A percentile compares a stretch with the other conserved stretches of the same genome.
Evolutionary conservation across 64 coral and sea anemone species (phyloP).

Genomic region (Pocillopora verrucosa): DNA sequence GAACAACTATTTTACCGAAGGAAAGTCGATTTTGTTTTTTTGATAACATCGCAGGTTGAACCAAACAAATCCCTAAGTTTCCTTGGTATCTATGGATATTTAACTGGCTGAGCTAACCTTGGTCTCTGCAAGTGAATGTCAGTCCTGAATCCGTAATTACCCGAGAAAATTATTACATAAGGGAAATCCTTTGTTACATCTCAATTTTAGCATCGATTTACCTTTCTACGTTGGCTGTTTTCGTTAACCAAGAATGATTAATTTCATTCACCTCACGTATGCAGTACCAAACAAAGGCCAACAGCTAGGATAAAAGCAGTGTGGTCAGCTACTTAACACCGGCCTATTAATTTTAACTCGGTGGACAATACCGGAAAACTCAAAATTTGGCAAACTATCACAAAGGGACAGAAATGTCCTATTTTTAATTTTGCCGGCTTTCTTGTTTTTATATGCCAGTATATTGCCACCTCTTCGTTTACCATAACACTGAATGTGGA

Average conservation of each 20-base stretch:
- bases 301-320: neutral
- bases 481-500: neutral
- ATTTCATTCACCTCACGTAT: slow-evolving; percentile 26
- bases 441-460: neutral
- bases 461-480: neutral
- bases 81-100: too few species aligned
- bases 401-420: neutral
- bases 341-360: neutral
- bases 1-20: too few species aligned
- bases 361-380: neutral
- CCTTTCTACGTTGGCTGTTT: neutral
- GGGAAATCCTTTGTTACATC: neutral
- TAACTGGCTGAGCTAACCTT: too few species aligned
- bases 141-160: too few species aligned
- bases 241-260: neutral
- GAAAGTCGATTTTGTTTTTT: too few species aligned
- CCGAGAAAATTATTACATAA: neutral
- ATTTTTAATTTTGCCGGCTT: slow-evolving; percentile 19
- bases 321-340: neutral
- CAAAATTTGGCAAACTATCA: neutral
- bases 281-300: neutral
- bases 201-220: neutral
- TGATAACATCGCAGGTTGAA: too few species aligned
- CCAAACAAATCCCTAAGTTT: too few species aligned
- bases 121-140: too few species aligned